Percentiles rank a stretch among this genome's conserved stretches.
phyloP scores from a whole-genome alignment of 2,888 invertebrate genomes.

The Theristus sp. region DNA sequence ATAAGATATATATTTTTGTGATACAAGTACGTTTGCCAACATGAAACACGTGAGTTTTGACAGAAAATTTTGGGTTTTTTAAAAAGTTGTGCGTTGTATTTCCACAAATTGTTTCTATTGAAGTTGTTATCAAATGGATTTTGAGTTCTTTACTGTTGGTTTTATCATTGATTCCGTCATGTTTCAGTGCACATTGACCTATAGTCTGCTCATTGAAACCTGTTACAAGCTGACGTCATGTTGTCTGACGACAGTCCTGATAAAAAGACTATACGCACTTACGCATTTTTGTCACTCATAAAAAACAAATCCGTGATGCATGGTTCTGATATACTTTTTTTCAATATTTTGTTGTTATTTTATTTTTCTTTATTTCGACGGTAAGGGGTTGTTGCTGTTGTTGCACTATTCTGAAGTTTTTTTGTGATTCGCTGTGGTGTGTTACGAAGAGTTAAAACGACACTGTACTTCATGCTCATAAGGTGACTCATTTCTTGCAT shows the following conservation, averaged over 20 bases:
- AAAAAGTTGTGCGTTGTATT: neutral
- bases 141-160: too few relatives aligned
- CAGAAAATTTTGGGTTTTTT: neutral
- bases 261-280: too few relatives aligned
- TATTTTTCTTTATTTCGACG: neutral
- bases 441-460: neutral
- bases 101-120: neutral
- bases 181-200: neutral
- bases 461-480: neutral
- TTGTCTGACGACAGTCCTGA: neutral
- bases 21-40: too few relatives aligned
- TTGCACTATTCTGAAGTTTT: neutral
- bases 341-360: neutral
- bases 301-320: too few relatives aligned
- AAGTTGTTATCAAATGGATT: too few relatives aligned
- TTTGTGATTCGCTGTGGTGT: neutral
- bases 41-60: neutral
- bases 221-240: neutral
- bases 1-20: too few relatives aligned
- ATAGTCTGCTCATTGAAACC: neutral
- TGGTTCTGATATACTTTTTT: too few relatives aligned
- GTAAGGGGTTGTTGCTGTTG: neutral
- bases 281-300: too few relatives aligned
- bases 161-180: too few relatives aligned
- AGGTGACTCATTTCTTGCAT: too few relatives aligned